Base-by-base conservation (phyloP, 2,113 vertebrate species). In the Phylloscopus whistleri region DNA sequence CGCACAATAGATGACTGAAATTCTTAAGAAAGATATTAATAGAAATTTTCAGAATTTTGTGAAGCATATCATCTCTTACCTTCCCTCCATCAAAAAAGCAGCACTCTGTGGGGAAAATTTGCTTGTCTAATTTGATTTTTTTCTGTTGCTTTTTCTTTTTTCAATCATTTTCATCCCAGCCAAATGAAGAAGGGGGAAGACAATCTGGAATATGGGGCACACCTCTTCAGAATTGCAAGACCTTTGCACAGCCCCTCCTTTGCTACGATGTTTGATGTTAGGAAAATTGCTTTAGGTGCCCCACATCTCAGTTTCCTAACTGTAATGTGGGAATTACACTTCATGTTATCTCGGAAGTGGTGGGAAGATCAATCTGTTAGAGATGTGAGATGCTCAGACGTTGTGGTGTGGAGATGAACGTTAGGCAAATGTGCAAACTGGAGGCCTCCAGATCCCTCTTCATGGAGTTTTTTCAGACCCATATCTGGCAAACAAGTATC, bases 281-380 rank as follows among this genome's bases (percentile, higher is more conserved):
- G 39, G 52, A 86, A 70, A 74, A 88, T 60, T 3, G 1, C 4
- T 14, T 78, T n/a, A 13, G 53, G 44, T 73, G 56, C 59, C 70
- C 63, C 56, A 8, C 79, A 79, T 80, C 88, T 94, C 82, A 70
- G 79, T 63, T 88, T 86, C 76, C 88, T 23, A 43, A 72, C 76
- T 84, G 64, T 49, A 75, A 35, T 2, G 39, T 94, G 88, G 72
- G 85, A 92, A 86, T 92, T 88, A 70, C 68, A 81, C 82, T 86
- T 92, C 67, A 62, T 68, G 51, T 48, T 69, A 43, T 77, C 86
- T 95, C 37, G 15, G 73, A 93, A 93, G 90, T 67, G 52, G 82
- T 96, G 76, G 79, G 85, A 92, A 94, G 88, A 81, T 23, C 74
- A 90, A 96, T 74, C 90, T 93, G 79, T 70, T 90, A 44, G 68